A percentile compares a stretch with the other conserved stretches of the same genome.
These are phyloP conservation scores for Selenia dentaria DNA, from an alignment of 2,888 invertebrate genomes.

Conservation along the genomic window DNA sequence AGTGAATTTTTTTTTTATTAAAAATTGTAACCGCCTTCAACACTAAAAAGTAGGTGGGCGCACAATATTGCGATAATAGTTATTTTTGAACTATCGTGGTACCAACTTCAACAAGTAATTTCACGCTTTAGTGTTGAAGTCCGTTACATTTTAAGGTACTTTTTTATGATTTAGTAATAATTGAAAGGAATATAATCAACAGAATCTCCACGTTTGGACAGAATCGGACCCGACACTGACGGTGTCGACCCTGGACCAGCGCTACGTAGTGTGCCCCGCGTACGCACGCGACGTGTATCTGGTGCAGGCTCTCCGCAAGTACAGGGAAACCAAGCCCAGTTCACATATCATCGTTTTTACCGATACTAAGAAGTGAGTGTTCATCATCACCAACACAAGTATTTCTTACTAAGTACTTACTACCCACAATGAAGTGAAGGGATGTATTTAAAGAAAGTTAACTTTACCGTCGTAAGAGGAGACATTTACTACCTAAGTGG, in stretches of 20 bases:
- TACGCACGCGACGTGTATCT: constrained; percentile 97
- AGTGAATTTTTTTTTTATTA: too few species aligned
- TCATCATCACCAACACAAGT: neutral
- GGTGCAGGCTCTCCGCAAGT: constrained; percentile 92
- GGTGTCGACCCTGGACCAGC: constrained; percentile 95
- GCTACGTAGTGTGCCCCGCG: constrained; percentile 95
- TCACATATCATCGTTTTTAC: constrained; percentile 97
- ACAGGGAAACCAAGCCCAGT: constrained; percentile 88
- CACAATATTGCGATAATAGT: too few species aligned
- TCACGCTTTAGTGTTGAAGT: too few species aligned
- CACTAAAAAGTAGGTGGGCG: too few species aligned
- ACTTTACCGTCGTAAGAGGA: too few species aligned
- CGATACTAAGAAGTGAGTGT: constrained; percentile 95
- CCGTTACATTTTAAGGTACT: too few species aligned
- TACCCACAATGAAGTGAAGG: neutral
- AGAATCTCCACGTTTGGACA: constrained; percentile 85
- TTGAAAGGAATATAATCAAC: constrained; percentile 34
- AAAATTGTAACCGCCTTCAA: too few species aligned
- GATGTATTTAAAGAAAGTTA: too few species aligned
- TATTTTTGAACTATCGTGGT: too few species aligned
- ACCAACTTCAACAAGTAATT: too few species aligned
- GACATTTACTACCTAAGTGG: too few species aligned
- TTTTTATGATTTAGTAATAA: too few species aligned
- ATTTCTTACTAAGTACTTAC: neutral
- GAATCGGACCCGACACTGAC: constrained; percentile 91